Evolutionary conservation across 1,140 invertebrate species (phyloP), one percentile per base, ranked within the genome.

Genomic region (Fopius arisanus): DNA sequence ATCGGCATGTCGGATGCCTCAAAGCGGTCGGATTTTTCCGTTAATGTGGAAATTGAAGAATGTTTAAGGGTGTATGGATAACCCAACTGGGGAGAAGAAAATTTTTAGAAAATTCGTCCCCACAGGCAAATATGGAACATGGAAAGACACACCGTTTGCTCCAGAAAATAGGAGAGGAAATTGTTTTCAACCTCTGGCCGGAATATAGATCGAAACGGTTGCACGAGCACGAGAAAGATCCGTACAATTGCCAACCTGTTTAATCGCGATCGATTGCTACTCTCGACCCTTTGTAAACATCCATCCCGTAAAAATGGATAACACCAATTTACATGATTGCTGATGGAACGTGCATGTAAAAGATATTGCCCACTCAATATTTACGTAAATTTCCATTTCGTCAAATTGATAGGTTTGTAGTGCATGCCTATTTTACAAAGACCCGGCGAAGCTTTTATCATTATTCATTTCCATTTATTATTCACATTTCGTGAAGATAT

Each of bases 231-330:
- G 23, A 59, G 23, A 59, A 10, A 59, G 16, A 59, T 59, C 19
- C 19, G 23, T 59, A 59, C 54, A 59, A 59, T 59, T 59, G 54
- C 54, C 54, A 59, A 59, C 54, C 54, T 59, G 54, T 59, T 59
- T 59, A 59, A 59, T 59, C 54, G 26, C 54, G 19, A 59, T 59
- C 54, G 23, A 59, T 59, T 59, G 54, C 54, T 59, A 59, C 54
- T 26, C 19, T 12, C 21, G 10, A 19, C 14, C 23, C 19, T 59
- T 59, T 26, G 23, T 59, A 59, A 59, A 59, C 54, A 59, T 59
- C 19, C 19, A 59, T 16, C n/a, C 43, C 43, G 23, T 26, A 26
- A 28, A 59, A 59, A 28, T 3, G 23, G 23, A 59, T 59, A 59
- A 59, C 54, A 59, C 54, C 3, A 59, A 59, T 59, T 59, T 59